Conservation (phyloP, 2,113 vertebrate species). For the Ciconia boyciana region DNA sequence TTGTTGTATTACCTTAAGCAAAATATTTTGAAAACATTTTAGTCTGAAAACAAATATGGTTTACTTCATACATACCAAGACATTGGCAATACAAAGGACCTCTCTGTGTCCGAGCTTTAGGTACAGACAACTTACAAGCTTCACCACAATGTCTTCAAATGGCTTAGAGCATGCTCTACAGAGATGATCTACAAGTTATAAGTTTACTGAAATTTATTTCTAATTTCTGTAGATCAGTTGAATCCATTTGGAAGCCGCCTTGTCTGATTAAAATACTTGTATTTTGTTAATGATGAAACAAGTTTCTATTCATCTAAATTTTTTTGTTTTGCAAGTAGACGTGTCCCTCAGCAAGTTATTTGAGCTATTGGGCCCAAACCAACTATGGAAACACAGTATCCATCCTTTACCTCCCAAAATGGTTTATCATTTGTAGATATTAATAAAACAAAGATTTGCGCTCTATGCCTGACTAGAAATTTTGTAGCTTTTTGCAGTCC, state of each 20-base stretch:
- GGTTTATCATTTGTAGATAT: neutral
- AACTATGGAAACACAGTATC: neutral
- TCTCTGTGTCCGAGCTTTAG: neutral
- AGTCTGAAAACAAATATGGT: conserved; percentile 10
- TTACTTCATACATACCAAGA: neutral
- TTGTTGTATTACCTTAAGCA: conserved; percentile 29
- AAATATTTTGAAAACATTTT: conserved; percentile 46
- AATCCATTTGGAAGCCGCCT: neutral
- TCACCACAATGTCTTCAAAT: neutral
- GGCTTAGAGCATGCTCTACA: neutral
- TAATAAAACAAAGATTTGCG: neutral
- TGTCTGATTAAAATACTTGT: neutral
- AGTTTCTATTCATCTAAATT: neutral
- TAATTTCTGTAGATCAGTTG: neutral
- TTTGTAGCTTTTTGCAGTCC: neutral
- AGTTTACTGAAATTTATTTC: neutral
- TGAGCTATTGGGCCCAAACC: neutral
- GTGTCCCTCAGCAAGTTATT: neutral
- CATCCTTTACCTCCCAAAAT: neutral
- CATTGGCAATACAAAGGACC: neutral
- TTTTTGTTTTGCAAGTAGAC: neutral
- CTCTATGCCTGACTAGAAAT: neutral
- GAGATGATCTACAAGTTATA: neutral
- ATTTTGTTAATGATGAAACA: neutral
- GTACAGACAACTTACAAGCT: neutral